These are phyloP conservation scores for Atherinosoma microstoma DNA, from an alignment of 2,797 vertebrate genomes.

Conservation along the genomic window DNA sequence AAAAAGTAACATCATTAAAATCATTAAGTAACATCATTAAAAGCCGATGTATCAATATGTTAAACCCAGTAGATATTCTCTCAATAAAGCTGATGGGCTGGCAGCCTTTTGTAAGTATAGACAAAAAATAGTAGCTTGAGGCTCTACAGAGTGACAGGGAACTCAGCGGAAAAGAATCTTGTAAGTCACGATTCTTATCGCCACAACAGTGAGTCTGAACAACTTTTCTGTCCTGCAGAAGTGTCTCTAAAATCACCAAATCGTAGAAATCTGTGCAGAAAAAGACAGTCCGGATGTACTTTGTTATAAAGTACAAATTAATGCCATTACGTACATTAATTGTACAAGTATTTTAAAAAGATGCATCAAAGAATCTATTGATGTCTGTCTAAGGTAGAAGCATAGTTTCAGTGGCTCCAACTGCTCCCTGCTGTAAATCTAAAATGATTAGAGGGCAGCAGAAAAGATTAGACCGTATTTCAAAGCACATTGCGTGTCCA, in stretches of 20 bases:
- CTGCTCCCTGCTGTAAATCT: conserved; percentile 70
- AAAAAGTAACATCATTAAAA: no score
- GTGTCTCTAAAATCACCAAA: conserved; percentile 12
- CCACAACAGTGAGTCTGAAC: conserved; percentile 26
- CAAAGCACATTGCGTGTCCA: conserved; percentile 67
- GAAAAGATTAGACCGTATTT: conserved; percentile 72
- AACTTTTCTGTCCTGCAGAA: conserved; percentile 20
- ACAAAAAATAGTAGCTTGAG: no score
- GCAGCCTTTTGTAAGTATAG: conserved; percentile 55
- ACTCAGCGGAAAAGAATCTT: conserved; percentile 34
- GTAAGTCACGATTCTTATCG: conserved; percentile 29
- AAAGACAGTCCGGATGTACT: neutral
- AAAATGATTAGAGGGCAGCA: conserved; percentile 68
- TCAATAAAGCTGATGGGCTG: conserved; percentile 39
- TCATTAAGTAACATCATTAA: neutral
- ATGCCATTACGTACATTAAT: neutral
- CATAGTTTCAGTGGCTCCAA: conserved; percentile 34
- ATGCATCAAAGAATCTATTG: neutral
- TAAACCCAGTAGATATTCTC: conserved; percentile 49
- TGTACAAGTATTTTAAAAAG: neutral
- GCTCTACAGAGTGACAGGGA: conserved; percentile 55
- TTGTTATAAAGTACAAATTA: conserved; percentile 14
- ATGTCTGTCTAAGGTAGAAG: conserved; percentile 26
- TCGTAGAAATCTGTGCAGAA: neutral
- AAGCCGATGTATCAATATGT: conserved; percentile 29